Conservation (phyloP, 2,888 invertebrate genomes). For the Latrodectus hesperus region DNA sequence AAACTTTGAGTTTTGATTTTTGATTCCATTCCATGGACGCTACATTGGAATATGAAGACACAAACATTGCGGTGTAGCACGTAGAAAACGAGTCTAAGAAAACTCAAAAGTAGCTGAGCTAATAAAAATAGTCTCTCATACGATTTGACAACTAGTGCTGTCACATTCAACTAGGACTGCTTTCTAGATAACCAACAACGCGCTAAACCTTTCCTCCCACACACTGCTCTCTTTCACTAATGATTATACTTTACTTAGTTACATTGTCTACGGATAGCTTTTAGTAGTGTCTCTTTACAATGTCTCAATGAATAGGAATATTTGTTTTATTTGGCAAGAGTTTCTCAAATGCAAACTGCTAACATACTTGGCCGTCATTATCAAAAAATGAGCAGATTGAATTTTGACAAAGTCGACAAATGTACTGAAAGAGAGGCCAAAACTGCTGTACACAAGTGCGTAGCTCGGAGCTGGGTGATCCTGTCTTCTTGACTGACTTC, state of each 20-base stretch:
- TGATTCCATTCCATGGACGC: conserved; percentile 60
- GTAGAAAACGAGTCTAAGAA: conserved; percentile 69
- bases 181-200: conserved; percentile 52
- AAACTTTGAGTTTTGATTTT: conserved; percentile 70
- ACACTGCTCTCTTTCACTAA: conserved; percentile 52
- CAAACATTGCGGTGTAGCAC: conserved; percentile 63
- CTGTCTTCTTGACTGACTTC: too few relatives aligned
- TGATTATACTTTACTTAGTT: conserved; percentile 60
- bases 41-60: conserved; percentile 58
- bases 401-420: too few relatives aligned
- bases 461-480: too few relatives aligned
- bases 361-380: too few relatives aligned
- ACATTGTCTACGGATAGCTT: conserved; percentile 63
- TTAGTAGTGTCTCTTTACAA: conserved; percentile 63
- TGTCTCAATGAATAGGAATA: conserved; percentile 49
- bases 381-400: too few relatives aligned
- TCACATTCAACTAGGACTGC: conserved; percentile 68
- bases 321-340: conserved; percentile 65
- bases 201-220: conserved; percentile 17
- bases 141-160: conserved; percentile 66
- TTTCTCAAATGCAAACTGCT: conserved; percentile 36
- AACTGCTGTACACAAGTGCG: too few relatives aligned
- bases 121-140: conserved; percentile 70
- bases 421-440: too few relatives aligned
- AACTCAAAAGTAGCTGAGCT: conserved; percentile 69